Base-by-base conservation (phyloP, 2,797 vertebrate genomes). In the Miichthys miiuy region DNA sequence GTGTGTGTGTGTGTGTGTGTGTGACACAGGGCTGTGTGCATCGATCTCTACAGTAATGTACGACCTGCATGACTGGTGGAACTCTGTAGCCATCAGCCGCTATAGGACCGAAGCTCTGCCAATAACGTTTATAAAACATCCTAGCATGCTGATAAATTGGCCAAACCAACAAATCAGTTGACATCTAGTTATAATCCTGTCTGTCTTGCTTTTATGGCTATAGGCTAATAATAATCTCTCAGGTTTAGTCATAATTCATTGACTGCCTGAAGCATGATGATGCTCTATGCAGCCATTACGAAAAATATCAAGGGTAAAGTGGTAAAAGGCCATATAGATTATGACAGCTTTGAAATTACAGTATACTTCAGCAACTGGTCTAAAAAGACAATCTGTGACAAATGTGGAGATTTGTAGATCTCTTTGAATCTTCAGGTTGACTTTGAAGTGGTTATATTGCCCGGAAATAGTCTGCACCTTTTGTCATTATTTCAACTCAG, bases 191-290 rank as follows among this genome's bases (percentile, higher is more conserved):
- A 20, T 55, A 75, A 66, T 62, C 47, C 21, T 52, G 64, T 65
- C 61, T 60, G 14, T 5, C 23, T 56, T 76, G 57, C 11, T 69
- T 62, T 64, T 61, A 50, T 25, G 11, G n/a, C 55, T 63, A 58
- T 25, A 50, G 23, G 30, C 20, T 27, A 48, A 38, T 38, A 38
- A 38, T 38, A 38, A 38, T 38, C 8, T 66, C n/a, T 27, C 25
- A 3, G n/a, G n/a, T 54, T 68, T 54, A 47, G 47, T 23, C 44
- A 42, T 41, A 23, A 27, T 30, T 68, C 46, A 23, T 5, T 21
- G 13, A 52, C 13, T 71, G 4, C 21, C 23, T 34, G 44, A 21
- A 20, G 51, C 51, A 50, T 67, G 72, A 27, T 27, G 50, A 50
- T 41, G 23, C 55, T 7, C 10, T 47, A 1, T 18, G 12, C 6